Conservation (phyloP, 2,113 vertebrate species). For the Silurus meridionalis region DNA sequence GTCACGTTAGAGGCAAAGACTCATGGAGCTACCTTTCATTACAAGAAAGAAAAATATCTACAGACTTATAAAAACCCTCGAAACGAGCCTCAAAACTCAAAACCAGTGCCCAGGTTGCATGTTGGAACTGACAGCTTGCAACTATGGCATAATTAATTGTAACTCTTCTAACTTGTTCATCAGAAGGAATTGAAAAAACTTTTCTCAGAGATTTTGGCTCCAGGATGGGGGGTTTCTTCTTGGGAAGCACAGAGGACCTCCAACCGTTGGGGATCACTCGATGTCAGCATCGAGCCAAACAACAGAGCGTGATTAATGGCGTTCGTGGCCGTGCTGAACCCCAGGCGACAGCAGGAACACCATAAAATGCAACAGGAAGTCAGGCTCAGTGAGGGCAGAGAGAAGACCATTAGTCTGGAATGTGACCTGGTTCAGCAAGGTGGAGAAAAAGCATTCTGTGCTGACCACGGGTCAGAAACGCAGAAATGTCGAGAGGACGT, state of each 20-base stretch:
- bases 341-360: constrained; percentile 56
- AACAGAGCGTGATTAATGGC: constrained; percentile 57
- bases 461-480: constrained; percentile 2
- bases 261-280: background rate
- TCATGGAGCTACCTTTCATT: constrained; percentile 14
- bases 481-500: background rate
- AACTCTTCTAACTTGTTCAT: background rate
- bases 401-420: constrained; percentile 35
- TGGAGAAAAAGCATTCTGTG: constrained; percentile 6
- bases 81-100: background rate
- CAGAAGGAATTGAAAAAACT: background rate
- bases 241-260: constrained; percentile 9
- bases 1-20: constrained; percentile 51
- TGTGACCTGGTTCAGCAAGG: constrained; percentile 27
- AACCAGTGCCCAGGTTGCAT: background rate
- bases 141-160: constrained; percentile 21
- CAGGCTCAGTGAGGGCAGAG: constrained; percentile 42
- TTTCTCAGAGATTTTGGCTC: background rate
- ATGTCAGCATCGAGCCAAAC: constrained; percentile 26
- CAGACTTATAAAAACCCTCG: background rate
- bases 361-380: constrained; percentile 64
- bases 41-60: constrained; percentile 18
- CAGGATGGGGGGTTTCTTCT: background rate
- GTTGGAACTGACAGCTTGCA: background rate
- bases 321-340: constrained; percentile 54